Conservation (phyloP, 1,140 invertebrate species). For the Drosophila lacertosa region DNA sequence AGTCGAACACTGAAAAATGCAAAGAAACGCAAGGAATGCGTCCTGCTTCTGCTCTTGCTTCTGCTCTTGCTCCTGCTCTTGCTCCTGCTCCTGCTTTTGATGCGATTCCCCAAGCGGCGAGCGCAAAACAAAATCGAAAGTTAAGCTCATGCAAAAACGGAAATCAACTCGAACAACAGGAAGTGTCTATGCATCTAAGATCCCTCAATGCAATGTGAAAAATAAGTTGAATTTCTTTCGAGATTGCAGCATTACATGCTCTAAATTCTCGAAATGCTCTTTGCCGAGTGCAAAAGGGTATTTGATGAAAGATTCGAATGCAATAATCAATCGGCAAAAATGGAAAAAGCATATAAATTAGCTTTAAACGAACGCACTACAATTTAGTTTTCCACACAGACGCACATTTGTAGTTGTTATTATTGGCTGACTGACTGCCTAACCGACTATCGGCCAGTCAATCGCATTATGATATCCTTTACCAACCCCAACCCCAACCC, state of each 20-base stretch:
- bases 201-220: constrained; percentile 17
- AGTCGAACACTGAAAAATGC: constrained; percentile 51
- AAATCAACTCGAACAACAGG: constrained; percentile 77
- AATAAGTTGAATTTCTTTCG: constrained; percentile 15
- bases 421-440: constrained; percentile 13
- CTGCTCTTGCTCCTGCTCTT: too few species aligned
- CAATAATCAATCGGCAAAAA: not conserved
- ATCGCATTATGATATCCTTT: constrained; percentile 43
- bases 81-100: too few species aligned
- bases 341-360: not conserved
- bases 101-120: constrained; percentile 1
- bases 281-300: not conserved
- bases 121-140: constrained; percentile 68
- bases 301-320: not conserved
- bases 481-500: constrained; percentile 4
- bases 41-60: too few species aligned
- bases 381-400: not conserved
- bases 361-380: not conserved
- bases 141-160: constrained; percentile 59
- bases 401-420: not conserved
- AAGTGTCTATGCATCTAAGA: constrained; percentile 46
- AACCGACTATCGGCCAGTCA: constrained; percentile 3
- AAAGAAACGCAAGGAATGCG: constrained; percentile 45
- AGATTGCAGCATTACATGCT: constrained; percentile 2
- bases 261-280: not conserved